Evolutionary conservation across 1,140 invertebrate genomes (phyloP), one percentile per base, ranked within the genome.

Genomic region (Hetaerina americana): DNA sequence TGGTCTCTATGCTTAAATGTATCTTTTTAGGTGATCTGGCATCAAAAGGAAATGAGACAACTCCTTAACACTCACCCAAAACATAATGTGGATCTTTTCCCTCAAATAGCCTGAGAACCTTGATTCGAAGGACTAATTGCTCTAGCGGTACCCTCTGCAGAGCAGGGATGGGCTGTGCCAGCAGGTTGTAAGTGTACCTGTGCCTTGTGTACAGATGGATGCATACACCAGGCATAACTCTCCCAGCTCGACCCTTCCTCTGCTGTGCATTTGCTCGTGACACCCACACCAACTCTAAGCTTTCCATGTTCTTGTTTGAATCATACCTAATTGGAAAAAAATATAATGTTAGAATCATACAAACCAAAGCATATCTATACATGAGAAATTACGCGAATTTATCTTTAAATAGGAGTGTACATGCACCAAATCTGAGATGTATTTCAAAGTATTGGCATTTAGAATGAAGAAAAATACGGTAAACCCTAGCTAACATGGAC

Each of bases 91-190:
- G 81, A 85, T 90, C 81, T 79, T 86, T 78, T 76, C 86, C 81
- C 77, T 87, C 76, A 77, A 88, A 84, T 80, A 83, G 86, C 5
- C 91, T 87, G 1, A 57, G 10, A 1, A 95, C 88, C 83, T 96
- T 95, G 26, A 94, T 91, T 75, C 94, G 90, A 40, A 98, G 82
- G 74, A 96, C 87, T 26, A 98, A 78, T 76, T 95, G 92, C 83
- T 95, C 92, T 12, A 96, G 82, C 8, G 93, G 90, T 72, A 92
- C 88, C 72, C 93, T 81, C 57, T 94, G 86, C 74, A 96, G 92
- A 84, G 96, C 94, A 0, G 94, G 92, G 72, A 90, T 86, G 0
- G 90, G 90, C 77, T 92, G 89, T 57, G 85, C 81, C 69, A 85
- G 77, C 72, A 92, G 84, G 28, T 87, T 81, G 70, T 87, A 83